phyloP scores from a whole-genome alignment of 2,888 invertebrate genomes.

The Chaetoderma sp. region DNA sequence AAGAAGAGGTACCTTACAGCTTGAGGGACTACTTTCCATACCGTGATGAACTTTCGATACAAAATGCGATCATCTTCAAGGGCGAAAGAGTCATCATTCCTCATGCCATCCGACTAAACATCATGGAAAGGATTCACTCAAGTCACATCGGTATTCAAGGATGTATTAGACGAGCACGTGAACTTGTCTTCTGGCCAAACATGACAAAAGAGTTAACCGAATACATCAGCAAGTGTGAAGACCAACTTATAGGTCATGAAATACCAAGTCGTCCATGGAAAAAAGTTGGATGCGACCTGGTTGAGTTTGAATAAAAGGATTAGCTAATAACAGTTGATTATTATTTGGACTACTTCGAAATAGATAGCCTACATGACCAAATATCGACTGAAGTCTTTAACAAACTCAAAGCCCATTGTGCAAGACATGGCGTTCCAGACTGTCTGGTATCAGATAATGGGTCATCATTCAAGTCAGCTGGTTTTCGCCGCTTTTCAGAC shows the following conservation, averaged over 20 bases:
- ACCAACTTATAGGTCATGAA: background rate
- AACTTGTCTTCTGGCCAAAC: background rate
- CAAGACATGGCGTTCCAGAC: conserved; percentile 8
- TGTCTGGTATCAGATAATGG: conserved; percentile 9
- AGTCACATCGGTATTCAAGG: background rate
- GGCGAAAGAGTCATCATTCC: background rate
- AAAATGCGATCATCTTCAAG: conserved; percentile 1
- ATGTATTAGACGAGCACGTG: background rate
- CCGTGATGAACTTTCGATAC: background rate
- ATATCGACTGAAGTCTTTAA: background rate
- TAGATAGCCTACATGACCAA: conserved; percentile 13
- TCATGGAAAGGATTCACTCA: background rate
- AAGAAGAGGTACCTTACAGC: background rate
- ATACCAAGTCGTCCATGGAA: conserved; percentile 9
- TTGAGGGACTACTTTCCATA: background rate
- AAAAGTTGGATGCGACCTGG: conserved; percentile 6
- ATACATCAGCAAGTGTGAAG: background rate
- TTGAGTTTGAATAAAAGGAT: conserved; percentile 7
- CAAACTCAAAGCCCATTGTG: conserved; percentile 14
- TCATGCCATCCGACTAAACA: background rate
- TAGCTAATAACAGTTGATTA: conserved; percentile 14
- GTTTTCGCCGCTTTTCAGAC: no score
- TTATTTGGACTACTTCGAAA: conserved; percentile 11
- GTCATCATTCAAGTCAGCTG: background rate
- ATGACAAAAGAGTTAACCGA: background rate